A percentile compares a stretch with the other conserved stretches of the same genome.
Evolutionary conservation across 2,797 vertebrate species (phyloP).

Genomic region (Gallinago stenura): DNA sequence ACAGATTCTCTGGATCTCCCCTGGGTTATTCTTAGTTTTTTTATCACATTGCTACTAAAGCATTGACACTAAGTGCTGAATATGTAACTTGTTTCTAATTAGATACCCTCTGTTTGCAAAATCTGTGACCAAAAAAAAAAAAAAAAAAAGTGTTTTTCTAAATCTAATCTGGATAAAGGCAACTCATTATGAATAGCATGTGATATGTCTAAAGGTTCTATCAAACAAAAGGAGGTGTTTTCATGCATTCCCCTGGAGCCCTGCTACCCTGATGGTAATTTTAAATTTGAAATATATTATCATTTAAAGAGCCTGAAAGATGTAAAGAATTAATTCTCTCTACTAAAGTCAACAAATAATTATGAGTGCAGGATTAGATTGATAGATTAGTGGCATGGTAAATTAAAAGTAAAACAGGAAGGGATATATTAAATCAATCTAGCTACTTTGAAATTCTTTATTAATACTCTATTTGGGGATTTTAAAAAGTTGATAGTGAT

Average conservation of each 20-base stretch:
- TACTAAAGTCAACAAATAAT: slow-evolving; percentile 71
- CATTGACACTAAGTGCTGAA: slow-evolving; percentile 51
- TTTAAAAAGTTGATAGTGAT: slow-evolving; percentile 5
- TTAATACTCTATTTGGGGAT: slow-evolving; percentile 42
- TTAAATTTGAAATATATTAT: slow-evolving; percentile 74
- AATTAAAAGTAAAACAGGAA: slow-evolving; percentile 67
- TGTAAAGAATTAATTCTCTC: slow-evolving; percentile 69
- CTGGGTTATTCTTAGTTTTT: slow-evolving; percentile 58
- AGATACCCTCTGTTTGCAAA: slow-evolving; percentile 61
- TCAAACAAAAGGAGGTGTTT: slow-evolving; percentile 73
- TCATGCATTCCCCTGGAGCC: slow-evolving; percentile 62
- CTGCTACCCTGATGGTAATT: slow-evolving; percentile 49
- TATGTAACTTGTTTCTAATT: slow-evolving; percentile 71
- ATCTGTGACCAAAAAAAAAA: slow-evolving; percentile 38
- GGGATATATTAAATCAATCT: slow-evolving; percentile 52
- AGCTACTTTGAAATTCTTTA: slow-evolving; percentile 51
- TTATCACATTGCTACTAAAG: slow-evolving; percentile 54
- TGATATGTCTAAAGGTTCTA: slow-evolving; percentile 62
- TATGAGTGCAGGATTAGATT: slow-evolving; percentile 65
- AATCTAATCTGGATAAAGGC: slow-evolving; percentile 63
- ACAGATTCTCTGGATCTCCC: slow-evolving; percentile 52
- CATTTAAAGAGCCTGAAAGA: slow-evolving; percentile 68
- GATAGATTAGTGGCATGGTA: slow-evolving; percentile 66
- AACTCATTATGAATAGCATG: slow-evolving; percentile 55
- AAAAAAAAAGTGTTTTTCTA: slow-evolving; percentile 36